Evolutionary conservation across 2,888 invertebrate genomes (phyloP), one percentile per base, ranked within the genome.

Genomic region (Trissolcus brochymenae): DNA sequence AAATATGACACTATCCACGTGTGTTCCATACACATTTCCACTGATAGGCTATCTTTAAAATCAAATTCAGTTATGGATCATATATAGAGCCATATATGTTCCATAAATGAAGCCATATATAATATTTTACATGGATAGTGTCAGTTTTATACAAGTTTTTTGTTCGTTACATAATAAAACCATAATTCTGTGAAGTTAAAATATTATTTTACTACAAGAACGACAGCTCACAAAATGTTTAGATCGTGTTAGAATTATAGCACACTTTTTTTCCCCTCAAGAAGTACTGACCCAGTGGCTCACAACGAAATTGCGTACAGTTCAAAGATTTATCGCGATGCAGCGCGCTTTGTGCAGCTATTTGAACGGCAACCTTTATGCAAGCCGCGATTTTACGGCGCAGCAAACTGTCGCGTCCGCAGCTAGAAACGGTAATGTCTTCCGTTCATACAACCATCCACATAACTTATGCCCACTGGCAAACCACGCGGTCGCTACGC

Each of bases 341-440:
- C 64, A 16, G 40, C n/a, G 51, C 60, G 72, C 7, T 29, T 73
- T 65, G 64, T 65, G 76, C 76, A 72, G 80, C 76, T 83, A 73
- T 84, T 85, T 82, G 79, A 81, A 78, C 72, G 64, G 68, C 62
- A 50, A 84, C 84, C 81, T 85, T 85, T 83, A 83, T 84, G 82
- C 81, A 79, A 79, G 80, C 80, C 59, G 74, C 81, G 80, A 82
- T 83, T 84, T 85, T 84, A 83, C 81, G 79, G 80, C 71, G 81
- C 81, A 82, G 82, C 83, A 83, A 84, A 84, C 82, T 82, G 83
- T 83, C 84, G 82, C 81, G 80, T 81, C 72, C 74, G 79, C 75
- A 81, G 80, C 81, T 81, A 81, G 81, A 83, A 85, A 84, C 83
- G 81, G 81, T 84, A 85, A 86, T 86, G 84, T 83, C 82, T 84